Percentiles rank a stretch among this genome's conserved stretches.
Evolutionary conservation across 2,113 vertebrate species (phyloP).

Genomic region (Gymnogyps californianus): DNA sequence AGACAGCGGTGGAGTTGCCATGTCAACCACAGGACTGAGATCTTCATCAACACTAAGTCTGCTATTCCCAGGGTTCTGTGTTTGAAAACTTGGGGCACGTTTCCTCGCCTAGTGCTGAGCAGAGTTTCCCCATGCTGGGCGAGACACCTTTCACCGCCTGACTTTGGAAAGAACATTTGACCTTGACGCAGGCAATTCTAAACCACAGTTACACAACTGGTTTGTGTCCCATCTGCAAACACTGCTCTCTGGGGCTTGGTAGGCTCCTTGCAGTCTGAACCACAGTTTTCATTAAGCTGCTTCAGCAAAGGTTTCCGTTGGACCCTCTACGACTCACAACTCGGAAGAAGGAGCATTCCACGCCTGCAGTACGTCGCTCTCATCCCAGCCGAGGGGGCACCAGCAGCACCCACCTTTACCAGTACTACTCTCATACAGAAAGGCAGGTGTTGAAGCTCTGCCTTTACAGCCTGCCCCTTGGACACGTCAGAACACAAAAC

Average conservation of each 20-base stretch:
- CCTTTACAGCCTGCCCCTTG: background rate
- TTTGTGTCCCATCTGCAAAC: background rate
- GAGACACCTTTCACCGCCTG: background rate
- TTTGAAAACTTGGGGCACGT: background rate
- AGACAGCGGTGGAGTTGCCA: fast-evolving
- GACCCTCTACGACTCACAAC: background rate
- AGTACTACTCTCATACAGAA: fast-evolving
- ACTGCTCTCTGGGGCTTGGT: background rate
- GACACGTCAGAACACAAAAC: too few relatives aligned
- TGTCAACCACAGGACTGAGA: background rate
- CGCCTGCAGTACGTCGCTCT: too few relatives aligned
- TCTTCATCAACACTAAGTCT: background rate
- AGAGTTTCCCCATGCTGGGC: too few relatives aligned
- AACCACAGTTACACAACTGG: background rate
- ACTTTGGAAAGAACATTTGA: fast-evolving
- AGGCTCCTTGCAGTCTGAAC: background rate
- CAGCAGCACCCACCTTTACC: background rate
- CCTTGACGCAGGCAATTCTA: background rate
- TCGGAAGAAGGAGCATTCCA: too few relatives aligned
- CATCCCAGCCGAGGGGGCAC: background rate
- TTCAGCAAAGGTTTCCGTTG: background rate
- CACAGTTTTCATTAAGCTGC: background rate
- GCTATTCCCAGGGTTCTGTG: background rate
- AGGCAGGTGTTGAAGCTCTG: background rate
- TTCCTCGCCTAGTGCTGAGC: background rate